phyloP scores from a whole-genome alignment of 2,113 vertebrate species.

The Oreocharis arfaki region DNA sequence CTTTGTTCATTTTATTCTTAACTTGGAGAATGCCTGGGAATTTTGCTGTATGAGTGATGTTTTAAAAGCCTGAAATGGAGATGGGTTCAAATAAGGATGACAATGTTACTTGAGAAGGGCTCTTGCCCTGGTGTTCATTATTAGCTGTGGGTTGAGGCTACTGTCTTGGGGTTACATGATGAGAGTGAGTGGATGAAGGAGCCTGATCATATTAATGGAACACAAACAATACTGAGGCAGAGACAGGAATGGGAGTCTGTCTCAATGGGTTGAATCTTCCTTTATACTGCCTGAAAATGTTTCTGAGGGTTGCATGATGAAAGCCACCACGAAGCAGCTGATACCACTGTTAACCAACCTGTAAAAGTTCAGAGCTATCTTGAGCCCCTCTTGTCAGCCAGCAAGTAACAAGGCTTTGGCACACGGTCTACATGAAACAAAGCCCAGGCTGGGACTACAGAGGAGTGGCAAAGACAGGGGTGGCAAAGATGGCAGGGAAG shows the following conservation, averaged over 20 bases:
- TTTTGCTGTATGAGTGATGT: neutral
- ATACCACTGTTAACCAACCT: neutral
- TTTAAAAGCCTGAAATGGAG: neutral
- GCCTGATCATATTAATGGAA: neutral
- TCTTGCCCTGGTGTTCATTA: neutral
- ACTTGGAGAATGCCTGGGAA: neutral
- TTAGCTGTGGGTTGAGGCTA: neutral
- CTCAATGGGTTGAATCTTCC: neutral
- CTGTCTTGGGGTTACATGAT: neutral
- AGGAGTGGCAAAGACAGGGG: neutral
- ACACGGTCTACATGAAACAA: neutral
- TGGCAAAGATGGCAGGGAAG: neutral
- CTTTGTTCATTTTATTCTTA: slow-evolving; percentile 23
- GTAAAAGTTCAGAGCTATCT: neutral
- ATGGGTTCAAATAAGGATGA: neutral
- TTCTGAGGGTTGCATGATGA: neutral
- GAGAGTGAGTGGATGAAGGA: neutral
- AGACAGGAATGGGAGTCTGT: neutral
- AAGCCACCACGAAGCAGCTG: neutral
- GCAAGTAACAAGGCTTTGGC: neutral
- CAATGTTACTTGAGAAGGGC: neutral
- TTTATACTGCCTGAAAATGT: neutral
- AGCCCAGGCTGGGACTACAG: neutral
- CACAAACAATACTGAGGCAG: neutral
- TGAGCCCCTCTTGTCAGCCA: neutral